These are phyloP conservation scores for Euclidia mi DNA, from an alignment of 2,888 invertebrate genomes.

Conservation along the genomic window DNA sequence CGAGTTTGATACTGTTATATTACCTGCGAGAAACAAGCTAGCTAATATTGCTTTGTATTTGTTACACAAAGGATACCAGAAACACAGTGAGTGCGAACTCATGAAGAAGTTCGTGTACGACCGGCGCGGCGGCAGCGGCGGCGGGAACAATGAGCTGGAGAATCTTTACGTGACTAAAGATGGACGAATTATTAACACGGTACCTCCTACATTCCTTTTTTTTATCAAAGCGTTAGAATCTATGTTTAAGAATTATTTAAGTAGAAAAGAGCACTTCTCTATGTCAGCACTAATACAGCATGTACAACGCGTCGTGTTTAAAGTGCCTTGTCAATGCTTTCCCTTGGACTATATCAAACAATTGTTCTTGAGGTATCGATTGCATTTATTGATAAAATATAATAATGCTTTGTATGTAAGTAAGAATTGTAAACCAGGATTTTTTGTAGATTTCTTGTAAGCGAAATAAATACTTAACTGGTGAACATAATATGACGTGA, in stretches of 20 bases:
- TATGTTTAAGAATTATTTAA: slow-evolving; percentile 30
- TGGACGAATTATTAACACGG: neutral
- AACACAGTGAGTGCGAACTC: slow-evolving; percentile 24
- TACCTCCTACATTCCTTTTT: slow-evolving; percentile 25
- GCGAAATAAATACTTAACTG: too few species aligned
- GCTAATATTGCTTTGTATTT: slow-evolving; percentile 29
- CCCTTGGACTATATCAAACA: slow-evolving; percentile 31
- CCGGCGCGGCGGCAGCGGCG: too few species aligned
- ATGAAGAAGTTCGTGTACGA: slow-evolving; percentile 27
- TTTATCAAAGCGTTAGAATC: slow-evolving; percentile 33
- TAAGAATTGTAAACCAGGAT: too few species aligned
- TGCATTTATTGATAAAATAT: slow-evolving; percentile 25
- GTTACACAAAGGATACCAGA: slow-evolving; percentile 22
- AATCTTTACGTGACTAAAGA: neutral
- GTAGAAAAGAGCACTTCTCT: neutral
- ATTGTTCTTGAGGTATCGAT: slow-evolving; percentile 27
- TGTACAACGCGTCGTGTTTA: slow-evolving; percentile 15
- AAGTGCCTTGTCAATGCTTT: slow-evolving; percentile 38
- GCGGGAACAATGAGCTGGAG: too few species aligned
- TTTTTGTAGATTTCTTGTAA: too few species aligned
- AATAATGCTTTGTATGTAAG: slow-evolving; percentile 27
- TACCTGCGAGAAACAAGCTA: slow-evolving; percentile 2
- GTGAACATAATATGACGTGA: too few species aligned
- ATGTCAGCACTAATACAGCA: neutral
- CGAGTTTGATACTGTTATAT: slow-evolving; percentile 12